Conservation (phyloP, 2,797 vertebrate species). For the Ara ararauna region DNA sequence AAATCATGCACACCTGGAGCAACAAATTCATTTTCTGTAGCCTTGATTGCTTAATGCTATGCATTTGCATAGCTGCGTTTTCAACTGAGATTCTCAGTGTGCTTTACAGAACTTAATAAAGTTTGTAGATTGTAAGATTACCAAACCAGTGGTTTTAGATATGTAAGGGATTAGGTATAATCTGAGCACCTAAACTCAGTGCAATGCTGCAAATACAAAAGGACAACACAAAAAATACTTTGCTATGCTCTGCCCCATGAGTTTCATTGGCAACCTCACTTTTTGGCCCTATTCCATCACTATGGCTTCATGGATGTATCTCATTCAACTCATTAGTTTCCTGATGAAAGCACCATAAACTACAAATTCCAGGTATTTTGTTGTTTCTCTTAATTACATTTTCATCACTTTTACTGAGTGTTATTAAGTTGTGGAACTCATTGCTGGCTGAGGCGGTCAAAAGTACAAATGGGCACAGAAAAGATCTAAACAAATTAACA, state of each 20-base stretch:
- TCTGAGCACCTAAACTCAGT: neutral
- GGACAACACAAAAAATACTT: neutral
- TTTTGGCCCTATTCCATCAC: neutral
- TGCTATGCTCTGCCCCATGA: neutral
- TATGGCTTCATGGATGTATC: accelerated
- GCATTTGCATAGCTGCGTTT: neutral
- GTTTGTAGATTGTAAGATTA: neutral
- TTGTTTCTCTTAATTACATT: neutral
- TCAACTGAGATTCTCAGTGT: neutral
- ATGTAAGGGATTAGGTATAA: neutral
- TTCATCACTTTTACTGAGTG: neutral
- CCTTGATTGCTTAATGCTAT: neutral
- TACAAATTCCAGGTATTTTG: neutral
- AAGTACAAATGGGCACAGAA: neutral
- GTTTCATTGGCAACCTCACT: neutral
- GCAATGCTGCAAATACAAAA: neutral
- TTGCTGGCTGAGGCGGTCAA: neutral
- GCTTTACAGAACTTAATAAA: neutral
- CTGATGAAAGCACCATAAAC: neutral
- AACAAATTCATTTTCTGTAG: neutral
- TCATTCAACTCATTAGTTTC: neutral
- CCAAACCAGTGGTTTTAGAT: neutral
- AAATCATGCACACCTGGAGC: neutral
- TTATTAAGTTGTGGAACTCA: neutral
- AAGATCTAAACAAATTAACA: neutral